Conservation (phyloP, 2,888 invertebrate genomes). For the Idaea dimidiata region DNA sequence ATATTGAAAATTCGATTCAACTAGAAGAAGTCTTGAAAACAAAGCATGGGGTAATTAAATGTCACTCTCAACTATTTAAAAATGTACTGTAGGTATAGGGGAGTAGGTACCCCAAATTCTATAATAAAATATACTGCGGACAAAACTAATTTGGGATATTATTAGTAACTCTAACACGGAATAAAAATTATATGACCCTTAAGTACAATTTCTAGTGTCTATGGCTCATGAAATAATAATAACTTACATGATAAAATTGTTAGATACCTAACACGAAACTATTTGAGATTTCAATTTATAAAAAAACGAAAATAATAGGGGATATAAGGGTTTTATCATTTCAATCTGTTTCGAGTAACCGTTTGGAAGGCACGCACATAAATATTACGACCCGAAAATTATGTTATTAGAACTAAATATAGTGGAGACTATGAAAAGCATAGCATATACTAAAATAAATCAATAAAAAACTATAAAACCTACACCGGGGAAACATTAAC, state of each 20-base stretch:
- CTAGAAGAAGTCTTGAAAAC: too few species aligned
- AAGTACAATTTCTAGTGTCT: background rate
- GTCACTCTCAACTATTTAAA: too few species aligned
- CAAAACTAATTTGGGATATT: too few species aligned
- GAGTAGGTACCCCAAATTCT: too few species aligned
- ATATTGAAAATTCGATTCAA: too few species aligned
- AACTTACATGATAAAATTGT: background rate
- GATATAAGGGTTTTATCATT: background rate
- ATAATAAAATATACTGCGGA: too few species aligned
- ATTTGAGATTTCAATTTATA: background rate
- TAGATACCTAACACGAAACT: background rate
- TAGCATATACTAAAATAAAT: too few species aligned
- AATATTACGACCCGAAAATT: background rate
- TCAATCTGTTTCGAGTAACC: background rate
- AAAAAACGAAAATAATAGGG: background rate
- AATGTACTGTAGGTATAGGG: too few species aligned
- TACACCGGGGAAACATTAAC: too few species aligned
- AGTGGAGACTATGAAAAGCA: too few species aligned
- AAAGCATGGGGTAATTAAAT: too few species aligned
- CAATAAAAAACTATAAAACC: too few species aligned
- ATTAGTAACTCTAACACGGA: background rate
- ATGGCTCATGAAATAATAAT: background rate
- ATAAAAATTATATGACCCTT: background rate
- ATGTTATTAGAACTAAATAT: background rate
- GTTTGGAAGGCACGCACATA: background rate